Conservation (phyloP, 2,113 vertebrate genomes). For the Clarias magur region DNA sequence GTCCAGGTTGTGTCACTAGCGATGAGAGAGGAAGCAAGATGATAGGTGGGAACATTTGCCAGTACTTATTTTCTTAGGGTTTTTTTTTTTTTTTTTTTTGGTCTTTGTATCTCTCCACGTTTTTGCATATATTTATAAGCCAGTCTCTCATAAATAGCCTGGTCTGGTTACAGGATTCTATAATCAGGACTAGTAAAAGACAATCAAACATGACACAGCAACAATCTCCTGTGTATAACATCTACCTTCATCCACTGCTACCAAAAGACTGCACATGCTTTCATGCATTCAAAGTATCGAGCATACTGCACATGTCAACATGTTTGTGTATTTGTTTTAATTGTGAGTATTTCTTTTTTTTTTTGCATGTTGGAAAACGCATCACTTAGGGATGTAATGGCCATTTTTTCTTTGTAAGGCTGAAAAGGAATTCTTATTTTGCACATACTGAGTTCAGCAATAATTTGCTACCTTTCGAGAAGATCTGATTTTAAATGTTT, state of each 20-base stretch:
- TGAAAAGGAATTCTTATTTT: constrained; percentile 65
- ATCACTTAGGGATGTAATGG: constrained; percentile 47
- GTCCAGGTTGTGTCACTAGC: constrained; percentile 56
- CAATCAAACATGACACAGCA: constrained; percentile 57
- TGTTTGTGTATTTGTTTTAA: constrained; percentile 43
- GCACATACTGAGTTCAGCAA: constrained; percentile 75
- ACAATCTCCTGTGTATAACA: constrained; percentile 38
- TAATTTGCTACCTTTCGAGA: constrained; percentile 66
- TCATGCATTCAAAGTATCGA: constrained; percentile 28
- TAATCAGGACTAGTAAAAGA: constrained; percentile 52
- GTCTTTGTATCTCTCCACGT: background rate
- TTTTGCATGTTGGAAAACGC: constrained; percentile 56
- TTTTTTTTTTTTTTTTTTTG: constrained; percentile 12
- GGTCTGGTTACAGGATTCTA: constrained; percentile 35
- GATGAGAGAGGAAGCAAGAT: constrained; percentile 55
- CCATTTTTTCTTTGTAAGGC: constrained; percentile 49
- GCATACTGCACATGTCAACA: constrained; percentile 17
- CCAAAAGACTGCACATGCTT: constrained; percentile 44
- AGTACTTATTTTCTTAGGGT: constrained; percentile 16
- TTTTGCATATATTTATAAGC: constrained; percentile 3
- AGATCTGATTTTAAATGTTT: constrained; percentile 39
- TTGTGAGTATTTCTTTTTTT: constrained; percentile 50
- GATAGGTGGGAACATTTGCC: constrained; percentile 38
- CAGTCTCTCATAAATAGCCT: constrained; percentile 38
- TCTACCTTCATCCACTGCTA: constrained; percentile 44